Evolutionary conservation across 23 tunicate genomes (phyloP), one percentile per base, ranked within the genome.

Genomic region (Trididemnum nubilum): DNA sequence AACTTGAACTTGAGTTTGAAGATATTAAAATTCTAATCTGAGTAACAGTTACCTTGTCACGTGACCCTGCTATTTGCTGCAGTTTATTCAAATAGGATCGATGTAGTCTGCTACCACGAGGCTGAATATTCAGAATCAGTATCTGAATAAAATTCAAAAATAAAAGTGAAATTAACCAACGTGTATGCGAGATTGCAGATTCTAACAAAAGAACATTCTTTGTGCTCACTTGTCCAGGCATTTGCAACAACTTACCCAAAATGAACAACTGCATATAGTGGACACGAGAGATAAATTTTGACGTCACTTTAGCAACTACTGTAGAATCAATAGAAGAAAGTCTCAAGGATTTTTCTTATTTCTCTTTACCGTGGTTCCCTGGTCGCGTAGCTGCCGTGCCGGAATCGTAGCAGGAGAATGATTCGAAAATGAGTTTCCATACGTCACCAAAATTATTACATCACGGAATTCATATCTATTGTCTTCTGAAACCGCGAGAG

Each of bases 301-400:
- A n/a, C n/a, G n/a, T n/a, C n/a, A n/a, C n/a, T n/a, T n/a, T n/a
- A n/a, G n/a, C n/a, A n/a, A n/a, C n/a, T n/a, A n/a, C n/a, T n/a
- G n/a, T n/a, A n/a, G n/a, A n/a, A n/a, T n/a, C n/a, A n/a, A n/a
- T n/a, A n/a, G n/a, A n/a, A n/a, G n/a, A n/a, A n/a, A n/a, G n/a
- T n/a, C n/a, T n/a, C n/a, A n/a, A n/a, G n/a, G n/a, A n/a, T n/a
- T n/a, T n/a, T n/a, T n/a, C n/a, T n/a, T n/a, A n/a, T n/a, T n/a
- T n/a, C n/a, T n/a, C n/a, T n/a, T n/a, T n/a, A 61, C 67, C 67
- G 18, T 61, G 4, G n/a, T 26, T 61, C 67, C 67, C 5, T 61
- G 25, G 67, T 61, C 67, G 29, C 67, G 67, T 15, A 61, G 29
- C n/a, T 61, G 67, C 26, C 67, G 18, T 15, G 67, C 67, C 18